Evolutionary conservation across 2,797 vertebrate species (phyloP).

Genomic region (Borostomias antarcticus): DNA sequence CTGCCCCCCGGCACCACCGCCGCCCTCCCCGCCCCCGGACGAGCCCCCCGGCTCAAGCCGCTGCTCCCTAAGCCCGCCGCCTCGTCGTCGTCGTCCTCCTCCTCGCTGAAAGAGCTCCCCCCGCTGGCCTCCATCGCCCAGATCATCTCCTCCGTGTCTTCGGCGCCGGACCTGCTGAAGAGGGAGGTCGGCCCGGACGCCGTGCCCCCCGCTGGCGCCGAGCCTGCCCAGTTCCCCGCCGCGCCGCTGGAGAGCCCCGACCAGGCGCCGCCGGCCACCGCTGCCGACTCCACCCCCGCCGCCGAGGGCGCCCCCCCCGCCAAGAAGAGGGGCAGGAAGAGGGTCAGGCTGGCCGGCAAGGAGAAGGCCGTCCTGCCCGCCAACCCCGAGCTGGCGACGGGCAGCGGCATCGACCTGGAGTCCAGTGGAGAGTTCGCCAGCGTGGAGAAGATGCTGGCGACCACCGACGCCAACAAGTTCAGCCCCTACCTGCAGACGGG

Average conservation of each 20-base stretch:
- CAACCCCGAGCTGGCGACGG: conserved; percentile 53
- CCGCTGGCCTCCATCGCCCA: conserved; percentile 96
- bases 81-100: conserved; percentile 17
- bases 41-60: conserved; percentile 85
- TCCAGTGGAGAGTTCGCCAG: conserved; percentile 97
- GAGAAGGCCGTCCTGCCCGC: conserved; percentile 63
- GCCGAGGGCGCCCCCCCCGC: too few relatives aligned
- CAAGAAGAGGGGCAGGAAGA: conserved; percentile 81
- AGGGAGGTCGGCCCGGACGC: conserved; percentile 54
- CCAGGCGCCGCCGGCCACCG: conserved; percentile 27
- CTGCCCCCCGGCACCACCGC: conserved; percentile 46
- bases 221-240: background rate
- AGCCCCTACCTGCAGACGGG: conserved; percentile 89
- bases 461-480: conserved; percentile 93
- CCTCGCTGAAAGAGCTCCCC: conserved; percentile 82
- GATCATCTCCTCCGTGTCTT: conserved; percentile 96
- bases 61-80: conserved; percentile 84
- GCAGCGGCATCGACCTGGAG: conserved; percentile 83
- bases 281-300: too few relatives aligned
- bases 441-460: conserved; percentile 96
- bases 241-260: conserved; percentile 9
- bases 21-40: conserved; percentile 26
- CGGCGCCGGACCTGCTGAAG: conserved; percentile 87
- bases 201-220: conserved; percentile 30
- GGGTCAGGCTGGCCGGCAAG: conserved; percentile 47